Evolutionary conservation across 2,113 vertebrate species (phyloP).

Genomic region (Xyliphius kryptos): DNA sequence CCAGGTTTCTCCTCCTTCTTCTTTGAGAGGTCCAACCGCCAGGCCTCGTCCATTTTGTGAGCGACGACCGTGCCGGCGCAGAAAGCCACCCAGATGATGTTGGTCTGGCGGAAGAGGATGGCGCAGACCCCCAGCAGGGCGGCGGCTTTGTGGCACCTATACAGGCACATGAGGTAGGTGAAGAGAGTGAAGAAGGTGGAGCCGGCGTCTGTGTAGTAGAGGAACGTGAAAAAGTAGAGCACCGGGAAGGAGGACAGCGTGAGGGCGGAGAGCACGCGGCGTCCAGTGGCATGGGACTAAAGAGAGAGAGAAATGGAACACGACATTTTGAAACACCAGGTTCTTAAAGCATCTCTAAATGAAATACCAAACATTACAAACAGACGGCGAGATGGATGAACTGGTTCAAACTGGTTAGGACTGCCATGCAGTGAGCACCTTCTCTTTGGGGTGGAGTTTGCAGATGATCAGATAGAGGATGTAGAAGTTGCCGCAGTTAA

Average conservation of each 20-base stretch:
- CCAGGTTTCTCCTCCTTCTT: constrained; percentile 76
- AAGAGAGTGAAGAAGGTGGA: constrained; percentile 93
- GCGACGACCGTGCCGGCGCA: constrained; percentile 78
- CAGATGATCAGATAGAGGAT: constrained; percentile 78
- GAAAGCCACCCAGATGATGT: constrained; percentile 89
- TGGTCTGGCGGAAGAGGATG: constrained; percentile 92
- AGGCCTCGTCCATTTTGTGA: constrained; percentile 76
- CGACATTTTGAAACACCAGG: too few species aligned
- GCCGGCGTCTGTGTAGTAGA: constrained; percentile 93
- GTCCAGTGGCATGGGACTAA: constrained; percentile 69
- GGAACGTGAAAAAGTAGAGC: constrained; percentile 95
- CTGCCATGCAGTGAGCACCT: constrained; percentile 60
- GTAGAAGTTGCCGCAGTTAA: constrained; percentile 88
- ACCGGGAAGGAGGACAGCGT: constrained; percentile 84
- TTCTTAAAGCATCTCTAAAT: background rate
- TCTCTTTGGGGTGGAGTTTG: constrained; percentile 78
- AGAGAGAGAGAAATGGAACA: too few species aligned
- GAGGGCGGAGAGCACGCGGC: constrained; percentile 75
- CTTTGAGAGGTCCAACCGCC: constrained; percentile 75
- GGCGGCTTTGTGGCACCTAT: constrained; percentile 84
- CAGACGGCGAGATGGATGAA: background rate
- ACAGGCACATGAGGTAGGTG: constrained; percentile 90
- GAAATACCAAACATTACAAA: background rate
- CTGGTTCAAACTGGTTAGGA: too few species aligned
- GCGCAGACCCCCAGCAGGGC: constrained; percentile 82